phyloP scores from a whole-genome alignment of 1,140 invertebrate genomes.

The Vanessa atalanta region DNA sequence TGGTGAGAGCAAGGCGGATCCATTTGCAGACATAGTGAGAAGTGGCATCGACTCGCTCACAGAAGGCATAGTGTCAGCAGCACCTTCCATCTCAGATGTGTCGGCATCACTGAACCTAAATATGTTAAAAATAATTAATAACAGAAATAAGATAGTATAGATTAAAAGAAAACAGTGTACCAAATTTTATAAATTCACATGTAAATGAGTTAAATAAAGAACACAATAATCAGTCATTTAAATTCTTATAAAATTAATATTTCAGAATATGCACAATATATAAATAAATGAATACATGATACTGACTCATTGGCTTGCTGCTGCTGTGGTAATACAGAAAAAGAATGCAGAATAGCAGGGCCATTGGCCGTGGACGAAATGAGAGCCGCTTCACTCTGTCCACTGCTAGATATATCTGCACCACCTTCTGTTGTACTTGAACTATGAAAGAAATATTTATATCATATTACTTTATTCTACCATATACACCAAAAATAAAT shows the following conservation, averaged over 20 bases:
- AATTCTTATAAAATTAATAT: background rate
- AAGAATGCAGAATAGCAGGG: conserved; percentile 64
- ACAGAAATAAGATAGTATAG: background rate
- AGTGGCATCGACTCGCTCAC: conserved; percentile 74
- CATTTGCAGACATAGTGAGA: conserved; percentile 68
- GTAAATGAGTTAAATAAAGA: too few relatives aligned
- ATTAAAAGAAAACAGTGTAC: too few relatives aligned
- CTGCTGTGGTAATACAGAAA: conserved; percentile 64
- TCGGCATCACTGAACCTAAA: conserved; percentile 70
- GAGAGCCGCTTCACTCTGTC: conserved; percentile 63
- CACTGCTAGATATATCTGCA: conserved; percentile 73
- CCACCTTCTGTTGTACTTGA: conserved; percentile 73
- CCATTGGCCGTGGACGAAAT: conserved; percentile 75
- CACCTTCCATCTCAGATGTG: conserved; percentile 73
- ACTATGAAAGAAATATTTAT: conserved; percentile 43
- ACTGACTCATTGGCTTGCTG: conserved; percentile 68
- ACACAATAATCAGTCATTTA: too few relatives aligned
- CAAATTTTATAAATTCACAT: too few relatives aligned
- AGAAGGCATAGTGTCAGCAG: conserved; percentile 68
- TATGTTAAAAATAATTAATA: background rate
- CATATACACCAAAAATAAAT: background rate
- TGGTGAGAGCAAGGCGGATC: conserved; percentile 66
- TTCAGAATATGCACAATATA: background rate
- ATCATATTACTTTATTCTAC: too few relatives aligned
- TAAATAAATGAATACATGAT: conserved; percentile 8